Base-by-base conservation (phyloP, 2,113 vertebrate genomes). In the Paramormyrops kingsleyae region DNA sequence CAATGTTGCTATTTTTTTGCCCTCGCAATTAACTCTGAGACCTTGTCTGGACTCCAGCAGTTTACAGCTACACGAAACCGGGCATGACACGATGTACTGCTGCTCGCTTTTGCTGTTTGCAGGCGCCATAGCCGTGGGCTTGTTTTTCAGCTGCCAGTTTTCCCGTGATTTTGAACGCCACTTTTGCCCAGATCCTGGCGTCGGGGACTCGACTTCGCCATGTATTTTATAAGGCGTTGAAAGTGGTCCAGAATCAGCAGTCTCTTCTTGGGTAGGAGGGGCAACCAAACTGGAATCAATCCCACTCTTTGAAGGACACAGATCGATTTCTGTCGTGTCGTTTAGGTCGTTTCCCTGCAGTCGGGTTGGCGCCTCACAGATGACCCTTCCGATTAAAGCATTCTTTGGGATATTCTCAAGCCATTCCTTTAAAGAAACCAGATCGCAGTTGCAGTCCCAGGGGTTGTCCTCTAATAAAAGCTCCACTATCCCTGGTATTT, bases 381-480 rank as follows among this genome's bases (percentile, higher is more conserved):
- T 94, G 91, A 99, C 97, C 94, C 97, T 94, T 77, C 99, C 99
- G 83, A 99, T 99, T 47, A 99, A 96, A 89, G 98, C 98, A 6
- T 98, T 98, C 94, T 97, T 97, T 90, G 99, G 98, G 94, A 99
- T 99, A 94, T 99, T 99, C 94, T 99, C 99, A 86, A 99, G 96
- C 99, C 99, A 99, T 96, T 99, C 98, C 94, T 99, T 99, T 80
- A 99, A 96, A 3, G 98, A 97, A 89, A 98, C 96, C 92, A 99
- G 96, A 94, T 99, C 97, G 50, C 98, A 99, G 95, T 97, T 98
- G 94, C 99, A 99, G 96, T 99, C 99, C 99, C 99, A 99, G 1
- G 99, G 99, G 95, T 99, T 99, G 95, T 99, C 98, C 94, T 99
- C 99, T 88, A 99, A 91, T 92, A 99, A 94, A 94, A 99, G 98